Percentiles rank a stretch among this genome's conserved stretches.
Evolutionary conservation across 2,888 invertebrate genomes (phyloP).

Genomic region (Oscheius myriophilus): DNA sequence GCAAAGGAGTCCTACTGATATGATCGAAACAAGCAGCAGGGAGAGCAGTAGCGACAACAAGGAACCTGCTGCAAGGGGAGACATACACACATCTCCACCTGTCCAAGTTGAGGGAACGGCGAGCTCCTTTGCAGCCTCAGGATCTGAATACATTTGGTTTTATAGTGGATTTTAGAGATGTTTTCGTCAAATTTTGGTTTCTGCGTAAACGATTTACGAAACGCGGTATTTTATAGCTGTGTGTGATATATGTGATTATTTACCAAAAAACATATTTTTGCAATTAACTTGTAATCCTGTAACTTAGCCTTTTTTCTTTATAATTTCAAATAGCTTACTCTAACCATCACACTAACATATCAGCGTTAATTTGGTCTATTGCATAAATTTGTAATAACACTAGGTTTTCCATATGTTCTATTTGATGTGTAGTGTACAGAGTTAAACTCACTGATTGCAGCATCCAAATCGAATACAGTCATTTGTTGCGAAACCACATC

Average conservation of each 20-base stretch:
- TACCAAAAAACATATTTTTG: too few relatives aligned
- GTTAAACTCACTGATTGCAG: slow-evolving; percentile 46
- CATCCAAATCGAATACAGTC: slow-evolving; percentile 63
- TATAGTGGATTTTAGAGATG: too few relatives aligned
- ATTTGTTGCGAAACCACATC: slow-evolving; percentile 65
- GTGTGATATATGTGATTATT: too few relatives aligned
- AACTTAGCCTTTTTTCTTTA: too few relatives aligned
- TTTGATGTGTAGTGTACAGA: too few relatives aligned
- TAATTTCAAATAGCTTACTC: too few relatives aligned
- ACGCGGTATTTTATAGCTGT: neutral
- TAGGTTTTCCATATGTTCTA: too few relatives aligned
- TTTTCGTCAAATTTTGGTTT: too few relatives aligned
- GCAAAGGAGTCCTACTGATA: slow-evolving; percentile 47
- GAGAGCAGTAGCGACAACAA: slow-evolving; percentile 47
- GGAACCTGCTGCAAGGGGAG: slow-evolving; percentile 49
- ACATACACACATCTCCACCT: slow-evolving; percentile 50
- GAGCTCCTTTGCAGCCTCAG: slow-evolving; percentile 27
- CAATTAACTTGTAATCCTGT: too few relatives aligned
- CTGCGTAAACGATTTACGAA: neutral
- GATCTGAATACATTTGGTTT: slow-evolving; percentile 18
- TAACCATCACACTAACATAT: too few relatives aligned
- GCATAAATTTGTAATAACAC: too few relatives aligned
- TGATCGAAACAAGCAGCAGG: slow-evolving; percentile 42
- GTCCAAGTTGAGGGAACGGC: slow-evolving; percentile 5
- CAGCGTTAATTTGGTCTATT: too few relatives aligned